Base-by-base conservation (phyloP, 1,140 invertebrate genomes). In the Eumaeus atala region DNA sequence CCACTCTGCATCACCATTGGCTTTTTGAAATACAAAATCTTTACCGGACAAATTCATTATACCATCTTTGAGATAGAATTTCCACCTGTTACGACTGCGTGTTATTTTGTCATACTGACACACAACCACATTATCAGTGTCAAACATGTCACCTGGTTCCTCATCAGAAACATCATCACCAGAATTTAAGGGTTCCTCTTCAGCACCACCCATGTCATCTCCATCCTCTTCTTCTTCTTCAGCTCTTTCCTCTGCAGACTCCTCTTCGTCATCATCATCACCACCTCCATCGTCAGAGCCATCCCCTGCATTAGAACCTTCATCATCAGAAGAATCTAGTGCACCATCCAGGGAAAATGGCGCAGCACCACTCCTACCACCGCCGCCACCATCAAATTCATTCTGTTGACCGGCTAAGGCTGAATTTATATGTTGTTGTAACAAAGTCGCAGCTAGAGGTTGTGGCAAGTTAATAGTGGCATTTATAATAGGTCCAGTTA, bases 61-160 rank as follows among this genome's bases (percentile, higher is more conserved):
- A 47, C 98, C 98, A 90, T 99, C 98, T 90, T 99, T 99, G 52
- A 99, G 89, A 88, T 98, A 96, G 85, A 99, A 99, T 89, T 99
- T 99, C 98, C 98, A 99, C 85, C 98, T 98, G 77, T 98, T 98
- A 72, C 98, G 92, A 76, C 95, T 98, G 79, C 98, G 92, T 59
- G 96, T 97, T 57, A 99, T 98, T 94, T 99, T 99, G 88, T 99
- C 98, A 90, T 99, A 99, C 80, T 99, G 98, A 84, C 98, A 99
- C 33, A 99, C 98, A 60, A 99, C 96, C 54, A 99, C 97, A 91
- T 99, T 98, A 62, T 99, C 97, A 48, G 97, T 97, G 72, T 99
- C 97, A 89, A 98, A 99, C 74, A 99, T 89, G 78, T 98, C 97
- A 59, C 92, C 90, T 0, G 96, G 94, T 84, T 99, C 97, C 72